Percentiles rank a stretch among this genome's conserved stretches.
phyloP scores from a whole-genome alignment of 2,113 vertebrate species.

The Donacobius atricapilla region DNA sequence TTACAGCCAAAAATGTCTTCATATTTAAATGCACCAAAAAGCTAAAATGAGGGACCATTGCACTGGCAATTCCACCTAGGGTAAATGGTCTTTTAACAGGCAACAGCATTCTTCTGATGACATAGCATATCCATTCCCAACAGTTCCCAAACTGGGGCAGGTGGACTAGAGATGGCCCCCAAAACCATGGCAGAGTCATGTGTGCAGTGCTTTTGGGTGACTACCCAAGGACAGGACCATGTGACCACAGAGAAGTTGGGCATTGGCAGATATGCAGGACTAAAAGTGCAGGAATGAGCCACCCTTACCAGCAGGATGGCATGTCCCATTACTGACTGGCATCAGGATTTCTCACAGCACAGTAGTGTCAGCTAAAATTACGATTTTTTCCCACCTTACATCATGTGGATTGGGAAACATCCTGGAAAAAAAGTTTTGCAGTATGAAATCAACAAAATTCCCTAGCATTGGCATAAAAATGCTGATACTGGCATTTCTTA shows the following conservation, averaged over 20 bases:
- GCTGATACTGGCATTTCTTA: neutral
- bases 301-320: neutral
- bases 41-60: neutral
- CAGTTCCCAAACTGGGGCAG: neutral
- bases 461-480: neutral
- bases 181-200: accelerated
- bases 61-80: neutral
- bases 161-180: neutral
- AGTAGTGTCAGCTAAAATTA: neutral
- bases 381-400: neutral
- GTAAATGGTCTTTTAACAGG: neutral
- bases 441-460: neutral
- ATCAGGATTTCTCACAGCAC: neutral
- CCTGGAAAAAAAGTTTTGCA: neutral
- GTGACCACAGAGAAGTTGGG: neutral
- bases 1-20: neutral
- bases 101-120: neutral
- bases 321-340: neutral
- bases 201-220: neutral
- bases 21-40: neutral
- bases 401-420: neutral
- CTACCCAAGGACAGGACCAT: neutral
- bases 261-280: neutral
- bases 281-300: neutral
- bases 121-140: neutral